Evolutionary conservation across 2,888 invertebrate species (phyloP).

Genomic region (Drosophila birchii): DNA sequence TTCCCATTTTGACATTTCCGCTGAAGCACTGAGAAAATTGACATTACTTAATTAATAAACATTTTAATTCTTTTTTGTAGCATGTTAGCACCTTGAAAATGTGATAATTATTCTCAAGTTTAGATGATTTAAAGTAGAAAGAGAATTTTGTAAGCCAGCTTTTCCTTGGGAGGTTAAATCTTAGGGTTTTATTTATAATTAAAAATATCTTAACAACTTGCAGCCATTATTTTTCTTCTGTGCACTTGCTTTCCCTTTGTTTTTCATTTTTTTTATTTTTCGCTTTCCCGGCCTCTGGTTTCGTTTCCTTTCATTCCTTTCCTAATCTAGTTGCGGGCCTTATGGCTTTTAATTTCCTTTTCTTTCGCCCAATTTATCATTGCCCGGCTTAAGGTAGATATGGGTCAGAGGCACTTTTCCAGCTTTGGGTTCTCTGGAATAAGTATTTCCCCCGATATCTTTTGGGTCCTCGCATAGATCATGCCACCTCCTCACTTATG

Average conservation of each 20-base stretch:
- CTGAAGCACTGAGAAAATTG: constrained; percentile 20
- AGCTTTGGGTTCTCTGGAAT: not conserved
- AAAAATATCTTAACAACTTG: not conserved
- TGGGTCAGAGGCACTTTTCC: constrained; percentile 21
- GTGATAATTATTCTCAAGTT: not conserved
- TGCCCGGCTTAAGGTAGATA: constrained; percentile 40
- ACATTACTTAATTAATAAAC: no score
- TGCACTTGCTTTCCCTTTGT: constrained; percentile 2
- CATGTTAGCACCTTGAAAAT: no score
- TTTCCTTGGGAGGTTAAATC: not conserved
- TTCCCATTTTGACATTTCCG: constrained; percentile 69
- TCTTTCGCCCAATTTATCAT: constrained; percentile 74
- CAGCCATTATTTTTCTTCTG: not conserved
- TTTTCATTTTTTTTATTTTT: constrained; percentile 25
- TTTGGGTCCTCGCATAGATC: constrained; percentile 53
- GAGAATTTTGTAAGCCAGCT: no score
- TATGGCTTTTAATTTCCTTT: constrained; percentile 80
- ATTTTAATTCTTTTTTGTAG: no score
- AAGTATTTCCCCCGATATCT: constrained; percentile 29
- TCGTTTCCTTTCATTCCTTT: constrained; percentile 22
- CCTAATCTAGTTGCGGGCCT: constrained; percentile 68
- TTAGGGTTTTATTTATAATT: no score
- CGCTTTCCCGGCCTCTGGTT: constrained; percentile 31
- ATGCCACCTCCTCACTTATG: constrained; percentile 60
- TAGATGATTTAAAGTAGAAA: no score